Evolutionary conservation across 2,113 vertebrate species (phyloP).

Genomic region (Plotosus lineatus): DNA sequence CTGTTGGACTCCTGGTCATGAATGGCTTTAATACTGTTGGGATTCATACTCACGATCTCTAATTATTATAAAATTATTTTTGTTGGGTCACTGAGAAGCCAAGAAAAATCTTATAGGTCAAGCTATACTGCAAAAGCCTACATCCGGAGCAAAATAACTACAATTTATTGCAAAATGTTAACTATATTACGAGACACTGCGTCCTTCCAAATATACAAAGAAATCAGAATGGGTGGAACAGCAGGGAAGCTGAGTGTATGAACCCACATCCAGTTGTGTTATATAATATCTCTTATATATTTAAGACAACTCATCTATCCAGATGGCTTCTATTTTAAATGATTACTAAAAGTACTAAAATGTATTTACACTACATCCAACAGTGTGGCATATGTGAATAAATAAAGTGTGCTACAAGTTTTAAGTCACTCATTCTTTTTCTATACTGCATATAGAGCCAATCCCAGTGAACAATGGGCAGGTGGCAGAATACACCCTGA

Average conservation of each 20-base stretch:
- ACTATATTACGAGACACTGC: not conserved
- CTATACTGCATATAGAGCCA: no score
- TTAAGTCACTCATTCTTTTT: no score
- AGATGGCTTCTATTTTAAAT: not conserved
- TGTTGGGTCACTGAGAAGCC: not conserved
- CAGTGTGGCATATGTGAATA: not conserved
- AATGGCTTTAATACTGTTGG: not conserved
- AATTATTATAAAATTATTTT: not conserved
- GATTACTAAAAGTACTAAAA: no score
- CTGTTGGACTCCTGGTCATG: not conserved
- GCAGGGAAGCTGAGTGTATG: not conserved
- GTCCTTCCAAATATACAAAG: not conserved
- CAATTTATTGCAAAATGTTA: not conserved
- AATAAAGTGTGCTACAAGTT: not conserved
- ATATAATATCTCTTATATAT: not conserved
- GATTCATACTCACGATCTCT: not conserved
- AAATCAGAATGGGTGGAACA: not conserved
- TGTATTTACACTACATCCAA: not conserved
- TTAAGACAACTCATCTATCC: not conserved
- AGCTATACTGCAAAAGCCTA: not conserved
- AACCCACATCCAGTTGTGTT: not conserved
- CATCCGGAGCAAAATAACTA: not conserved
- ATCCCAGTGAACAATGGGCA: no score
- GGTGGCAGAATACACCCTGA: no score
- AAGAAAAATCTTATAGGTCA: not conserved